Evolutionary conservation across 53 echinoderm and acorn worm genomes (phyloP), one percentile per base, ranked within the genome.

Genomic region (Antedon mediterranea): DNA sequence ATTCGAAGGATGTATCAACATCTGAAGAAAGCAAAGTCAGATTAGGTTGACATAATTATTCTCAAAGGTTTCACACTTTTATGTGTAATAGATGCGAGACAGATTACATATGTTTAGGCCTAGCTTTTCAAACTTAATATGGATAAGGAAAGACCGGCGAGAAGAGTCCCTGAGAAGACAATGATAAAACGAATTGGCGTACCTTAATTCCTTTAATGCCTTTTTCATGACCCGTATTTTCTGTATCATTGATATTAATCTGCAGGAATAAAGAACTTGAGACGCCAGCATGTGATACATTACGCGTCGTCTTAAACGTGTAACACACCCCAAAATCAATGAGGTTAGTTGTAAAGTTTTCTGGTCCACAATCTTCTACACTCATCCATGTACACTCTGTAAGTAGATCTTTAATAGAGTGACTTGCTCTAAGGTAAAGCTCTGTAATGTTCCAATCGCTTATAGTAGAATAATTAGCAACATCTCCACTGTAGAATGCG

Each of bases 251-350:
- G n/a, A 85, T 73, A 42, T 81, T 78, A 18, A 88, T 74, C 20
- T 81, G 33, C 23, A 88, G 71, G 26, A 33, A 34, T 26, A 88
- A 43, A 4, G 80, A 85, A 20, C 73, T 81, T 23, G 43, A 32
- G 5, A 32, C 71, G 13, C 86, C 83, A 7, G 83, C 43, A 13
- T 78, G 41, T 0, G 28, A 33, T 14, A 83, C 78, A 4, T 28
- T 71, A 28, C 83, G 71, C 0, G 34, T 18, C 29, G 23, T 57
- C 14, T 89, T 89, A 77, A 86, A 89, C 27, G 89, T 89, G 30
- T 86, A 89, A 34, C 89, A 89, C 0, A 87, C 81, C 28, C 89
- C 89, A 30, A 76, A 83, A 32, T 83, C 89, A 32, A 80, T 77
- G 20, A 89, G 43, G 1, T 32, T 71, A 15, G 29, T 37, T n/a